Conservation (phyloP, 2,113 vertebrate genomes). For the Loxodonta africana region DNA sequence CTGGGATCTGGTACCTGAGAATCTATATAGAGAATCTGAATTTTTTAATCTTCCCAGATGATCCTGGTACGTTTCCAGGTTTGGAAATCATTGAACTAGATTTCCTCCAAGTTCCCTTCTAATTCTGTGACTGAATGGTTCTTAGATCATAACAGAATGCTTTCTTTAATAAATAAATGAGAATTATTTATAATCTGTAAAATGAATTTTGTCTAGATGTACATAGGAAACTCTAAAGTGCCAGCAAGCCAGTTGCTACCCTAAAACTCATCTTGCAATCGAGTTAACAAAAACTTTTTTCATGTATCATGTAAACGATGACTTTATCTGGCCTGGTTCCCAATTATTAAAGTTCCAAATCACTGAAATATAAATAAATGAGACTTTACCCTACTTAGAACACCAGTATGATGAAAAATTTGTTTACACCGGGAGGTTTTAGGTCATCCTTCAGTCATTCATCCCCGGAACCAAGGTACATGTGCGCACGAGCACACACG, state of each 20-base stretch:
- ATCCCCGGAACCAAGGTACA: conserved; percentile 71
- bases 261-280: conserved; percentile 5
- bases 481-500: background rate
- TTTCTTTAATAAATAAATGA: conserved; percentile 44
- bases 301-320: conserved; percentile 47
- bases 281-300: conserved; percentile 21
- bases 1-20: background rate
- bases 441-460: conserved; percentile 83
- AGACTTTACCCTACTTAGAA: conserved; percentile 70
- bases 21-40: conserved; percentile 21
- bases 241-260: background rate
- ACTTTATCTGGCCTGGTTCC: conserved; percentile 68
- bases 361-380: conserved; percentile 82
- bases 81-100: background rate
- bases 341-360: conserved; percentile 80
- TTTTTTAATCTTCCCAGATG: background rate
- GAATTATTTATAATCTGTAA: background rate
- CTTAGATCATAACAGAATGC: background rate
- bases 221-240: background rate
- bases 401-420: conserved; percentile 80
- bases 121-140: background rate
- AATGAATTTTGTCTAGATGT: background rate
- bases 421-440: conserved; percentile 79
- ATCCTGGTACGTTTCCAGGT: background rate
- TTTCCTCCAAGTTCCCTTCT: background rate